Percentiles rank a stretch among this genome's conserved stretches.
These are phyloP conservation scores for Bombus huntii DNA, from an alignment of 1,140 invertebrate genomes.

Conservation along the genomic window DNA sequence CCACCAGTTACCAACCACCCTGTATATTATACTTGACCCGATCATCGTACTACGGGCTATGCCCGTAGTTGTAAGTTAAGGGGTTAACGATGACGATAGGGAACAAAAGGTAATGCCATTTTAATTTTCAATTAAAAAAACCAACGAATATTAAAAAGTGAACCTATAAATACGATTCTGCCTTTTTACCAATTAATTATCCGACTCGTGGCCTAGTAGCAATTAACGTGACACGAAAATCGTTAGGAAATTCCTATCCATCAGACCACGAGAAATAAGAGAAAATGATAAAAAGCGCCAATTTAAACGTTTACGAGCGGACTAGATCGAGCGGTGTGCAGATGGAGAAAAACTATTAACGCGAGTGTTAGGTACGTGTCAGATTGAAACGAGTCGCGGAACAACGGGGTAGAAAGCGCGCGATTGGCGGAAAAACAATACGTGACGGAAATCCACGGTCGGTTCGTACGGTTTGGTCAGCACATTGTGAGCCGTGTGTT, in stretches of 20 bases:
- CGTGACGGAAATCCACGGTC: constrained; percentile 22
- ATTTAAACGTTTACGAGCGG: neutral
- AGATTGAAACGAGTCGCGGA: neutral
- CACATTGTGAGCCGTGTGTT: constrained; percentile 29
- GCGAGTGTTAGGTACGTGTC: constrained; percentile 21
- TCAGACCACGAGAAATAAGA: neutral
- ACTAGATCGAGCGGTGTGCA: neutral
- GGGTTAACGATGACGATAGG: neutral
- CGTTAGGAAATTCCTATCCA: neutral
- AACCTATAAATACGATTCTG: neutral
- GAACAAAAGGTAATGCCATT: neutral
- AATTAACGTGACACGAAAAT: neutral
- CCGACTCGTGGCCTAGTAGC: too few relatives aligned
- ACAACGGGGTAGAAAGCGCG: neutral
- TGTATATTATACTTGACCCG: too few relatives aligned
- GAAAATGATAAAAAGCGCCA: neutral
- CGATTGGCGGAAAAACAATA: constrained; percentile 40
- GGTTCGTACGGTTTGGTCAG: constrained; percentile 6
- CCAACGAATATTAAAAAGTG: neutral
- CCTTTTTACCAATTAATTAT: too few relatives aligned
- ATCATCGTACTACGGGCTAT: too few relatives aligned
- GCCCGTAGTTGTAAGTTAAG: too few relatives aligned
- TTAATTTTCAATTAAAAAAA: neutral
- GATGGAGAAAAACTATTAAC: neutral
- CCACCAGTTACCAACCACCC: too few relatives aligned